These are phyloP conservation scores for Anser cygnoides DNA, from an alignment of 2,113 vertebrate genomes.

Conservation along the genomic window DNA sequence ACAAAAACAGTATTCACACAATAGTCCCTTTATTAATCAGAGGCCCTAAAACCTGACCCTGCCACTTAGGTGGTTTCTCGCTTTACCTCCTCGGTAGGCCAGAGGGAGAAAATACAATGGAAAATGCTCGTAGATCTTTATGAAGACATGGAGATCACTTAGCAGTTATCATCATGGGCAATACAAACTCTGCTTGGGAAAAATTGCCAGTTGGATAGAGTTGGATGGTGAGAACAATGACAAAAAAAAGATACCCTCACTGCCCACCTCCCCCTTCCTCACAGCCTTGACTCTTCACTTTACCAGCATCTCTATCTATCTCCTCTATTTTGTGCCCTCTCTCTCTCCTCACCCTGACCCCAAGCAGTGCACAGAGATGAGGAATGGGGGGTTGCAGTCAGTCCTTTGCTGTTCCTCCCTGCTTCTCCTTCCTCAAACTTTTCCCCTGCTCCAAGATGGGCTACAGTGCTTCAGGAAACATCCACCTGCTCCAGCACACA, in stretches of 20 bases:
- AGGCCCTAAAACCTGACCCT: background rate
- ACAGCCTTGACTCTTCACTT: no score
- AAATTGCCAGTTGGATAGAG: background rate
- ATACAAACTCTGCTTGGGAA: background rate
- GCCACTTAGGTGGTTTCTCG: fast-evolving
- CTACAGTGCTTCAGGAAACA: background rate
- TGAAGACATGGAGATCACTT: background rate
- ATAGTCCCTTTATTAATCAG: background rate
- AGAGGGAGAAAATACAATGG: background rate
- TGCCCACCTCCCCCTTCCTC: background rate
- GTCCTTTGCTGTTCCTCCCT: background rate
- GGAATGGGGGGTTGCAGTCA: fast-evolving
- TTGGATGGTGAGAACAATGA: background rate
- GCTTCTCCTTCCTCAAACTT: fast-evolving
- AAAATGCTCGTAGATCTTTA: fast-evolving
- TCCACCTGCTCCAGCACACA: background rate
- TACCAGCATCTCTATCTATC: no score
- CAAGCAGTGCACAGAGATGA: background rate
- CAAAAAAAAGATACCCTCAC: background rate
- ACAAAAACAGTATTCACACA: background rate
- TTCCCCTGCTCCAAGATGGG: background rate
- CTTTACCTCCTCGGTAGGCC: no score
- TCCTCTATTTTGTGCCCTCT: no score
- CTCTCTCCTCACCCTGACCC: fast-evolving
- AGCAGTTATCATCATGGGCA: background rate